Evolutionary conservation across 2,888 invertebrate species (phyloP), one percentile per base, ranked within the genome.

Genomic region (Melinaea marsaeus): DNA sequence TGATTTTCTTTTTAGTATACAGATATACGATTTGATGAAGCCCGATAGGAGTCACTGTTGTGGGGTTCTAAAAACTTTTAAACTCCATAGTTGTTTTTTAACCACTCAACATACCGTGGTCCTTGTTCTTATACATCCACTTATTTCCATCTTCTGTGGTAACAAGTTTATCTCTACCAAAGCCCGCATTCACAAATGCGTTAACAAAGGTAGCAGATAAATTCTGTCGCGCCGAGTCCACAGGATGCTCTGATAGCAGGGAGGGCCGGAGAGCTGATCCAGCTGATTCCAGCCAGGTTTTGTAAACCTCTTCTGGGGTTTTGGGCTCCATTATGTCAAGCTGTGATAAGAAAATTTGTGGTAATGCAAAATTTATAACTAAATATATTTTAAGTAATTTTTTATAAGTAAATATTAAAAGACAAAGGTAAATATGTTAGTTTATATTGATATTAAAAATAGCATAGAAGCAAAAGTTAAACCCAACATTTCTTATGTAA

Each of bases 311-410:
- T 83, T 99, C 99, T 0, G 99, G 99, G 0, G 97, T 95, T 90
- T 99, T 99, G 0, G 99, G 98, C 81, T 99, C 99, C 96, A 99
- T 96, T 71, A 99, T 98, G 83, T 99, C 99, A 75, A 99, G 92
- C 94, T 95, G 79, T 54, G 22, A 22, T 22, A 22, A 22, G 22
- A 46, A 11, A n/a, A 46, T 1, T 46, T 3, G 13, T 9, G 34
- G 22, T 13, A 37, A 13, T 61, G 61, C 48, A 13, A 22, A 22
- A 9, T 1, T 42, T 1, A 9, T 42, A 11, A 9, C 42, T 42
- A 9, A 3, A 42, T 9, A 42, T 42, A 7, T 22, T 22, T 22
- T 22, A 22, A 22, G 22, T 22, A 22, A 22, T 22, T 22, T 22
- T 22, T 22, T 22, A 22, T 22, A 22, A 22, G 22, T 37, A 37